Percentiles rank a stretch among this genome's conserved stretches.
Evolutionary conservation across 2,113 vertebrate species (phyloP).

Genomic region (Aleadryas rufinucha): DNA sequence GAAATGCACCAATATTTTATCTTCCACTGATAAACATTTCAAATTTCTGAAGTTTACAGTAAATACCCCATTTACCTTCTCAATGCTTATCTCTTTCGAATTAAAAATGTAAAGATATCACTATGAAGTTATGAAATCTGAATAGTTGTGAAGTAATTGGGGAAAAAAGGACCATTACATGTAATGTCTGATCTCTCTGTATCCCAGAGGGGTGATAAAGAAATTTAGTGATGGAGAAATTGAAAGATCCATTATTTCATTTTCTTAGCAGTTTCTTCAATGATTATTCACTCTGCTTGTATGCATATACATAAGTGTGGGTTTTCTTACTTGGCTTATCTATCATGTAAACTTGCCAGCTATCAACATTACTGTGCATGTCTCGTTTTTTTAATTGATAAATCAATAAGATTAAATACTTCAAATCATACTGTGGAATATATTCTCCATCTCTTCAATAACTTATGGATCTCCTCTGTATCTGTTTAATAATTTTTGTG

Average conservation of each 20-base stretch:
- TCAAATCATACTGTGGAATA: neutral
- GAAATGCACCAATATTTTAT: neutral
- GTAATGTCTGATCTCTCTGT: neutral
- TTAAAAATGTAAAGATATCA: neutral
- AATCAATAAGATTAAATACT: neutral
- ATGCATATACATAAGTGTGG: neutral
- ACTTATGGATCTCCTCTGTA: neutral
- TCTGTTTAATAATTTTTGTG: neutral
- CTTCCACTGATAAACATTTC: neutral
- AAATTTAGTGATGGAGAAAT: neutral
- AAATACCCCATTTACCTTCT: neutral
- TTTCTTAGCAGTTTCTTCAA: neutral
- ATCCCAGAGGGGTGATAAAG: neutral
- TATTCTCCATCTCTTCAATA: neutral
- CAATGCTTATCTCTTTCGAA: neutral
- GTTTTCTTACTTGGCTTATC: neutral
- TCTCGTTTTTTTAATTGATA: neutral
- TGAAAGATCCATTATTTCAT: neutral
- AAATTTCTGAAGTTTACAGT: neutral
- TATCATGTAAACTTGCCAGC: neutral
- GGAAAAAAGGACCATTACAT: neutral
- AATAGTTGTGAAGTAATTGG: neutral
- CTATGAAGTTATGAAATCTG: neutral
- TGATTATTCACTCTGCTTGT: neutral
- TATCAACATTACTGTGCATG: neutral